Evolutionary conservation across 2,888 invertebrate species (phyloP), one percentile per base, ranked within the genome.

Genomic region (Myathropa florea): DNA sequence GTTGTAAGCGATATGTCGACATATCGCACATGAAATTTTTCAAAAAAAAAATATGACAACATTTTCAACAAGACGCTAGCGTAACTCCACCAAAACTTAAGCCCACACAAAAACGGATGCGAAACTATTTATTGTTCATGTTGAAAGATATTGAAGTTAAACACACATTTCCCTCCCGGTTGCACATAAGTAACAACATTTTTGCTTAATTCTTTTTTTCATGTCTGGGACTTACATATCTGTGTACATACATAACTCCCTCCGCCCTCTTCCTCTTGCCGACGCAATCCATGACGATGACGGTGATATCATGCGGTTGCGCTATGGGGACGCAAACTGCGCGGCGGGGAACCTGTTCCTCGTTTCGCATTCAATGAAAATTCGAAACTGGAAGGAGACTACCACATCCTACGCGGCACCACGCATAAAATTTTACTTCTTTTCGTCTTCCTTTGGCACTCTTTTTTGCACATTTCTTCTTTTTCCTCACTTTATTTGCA

Each of bases 111-210:
- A 70, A 83, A 71, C 83, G 80, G 83, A 84, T 84, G 83, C 83
- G 65, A 75, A 80, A 80, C 70, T 80, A 84, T 84, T 84, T 84
- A 80, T 79, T 79, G 83, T 75, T 79, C 73, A 79, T 80, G 80
- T 60, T 76, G 65, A 79, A 65, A 75, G 80, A 84, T 84, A 80
- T 84, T 79, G 64, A 78, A 68, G 61, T 46, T 79, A 79, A 83
- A 65, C 70, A 83, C n/a, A 75, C 73, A 70, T 75, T 83, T 83
- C 28, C 75, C 65, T 33, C 33, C 9, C 23, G 21, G 61, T 39
- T 46, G 46, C 77, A 64, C 65, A 72, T 65, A 55, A 53, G 36
- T 18, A 60, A 59, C 23, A 21, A 53, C 26, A 30, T 63, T 68
- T 67, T 77, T 83, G n/a, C 24, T 23, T 23, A 14, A 63, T 53